These are phyloP conservation scores for Liopterus haemorrhoidalis DNA, from an alignment of 2,888 invertebrate species.

Conservation along the genomic window DNA sequence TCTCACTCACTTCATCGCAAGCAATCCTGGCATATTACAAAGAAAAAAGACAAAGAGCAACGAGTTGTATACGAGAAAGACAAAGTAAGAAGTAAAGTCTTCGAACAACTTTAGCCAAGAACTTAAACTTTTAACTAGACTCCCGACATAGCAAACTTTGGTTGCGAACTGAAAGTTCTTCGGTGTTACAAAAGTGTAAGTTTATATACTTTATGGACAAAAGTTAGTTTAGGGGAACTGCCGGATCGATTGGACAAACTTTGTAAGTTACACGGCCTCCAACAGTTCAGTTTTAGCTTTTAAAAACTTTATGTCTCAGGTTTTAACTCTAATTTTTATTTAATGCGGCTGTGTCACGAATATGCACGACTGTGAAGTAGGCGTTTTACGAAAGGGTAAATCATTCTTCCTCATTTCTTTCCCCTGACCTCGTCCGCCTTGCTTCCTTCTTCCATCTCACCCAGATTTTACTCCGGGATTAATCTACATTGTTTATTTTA, in stretches of 20 bases:
- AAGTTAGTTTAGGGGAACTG: constrained; percentile 43
- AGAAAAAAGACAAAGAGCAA: too few species aligned
- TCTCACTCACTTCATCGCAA: too few species aligned
- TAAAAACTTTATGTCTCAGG: constrained; percentile 25
- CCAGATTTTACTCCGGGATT: too few species aligned
- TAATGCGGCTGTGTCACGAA: constrained; percentile 23
- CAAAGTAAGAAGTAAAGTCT: too few species aligned
- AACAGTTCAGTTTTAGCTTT: constrained; percentile 27
- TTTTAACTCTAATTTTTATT: constrained; percentile 24
- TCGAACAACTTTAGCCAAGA: constrained; percentile 25
- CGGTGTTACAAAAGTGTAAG: constrained; percentile 49
- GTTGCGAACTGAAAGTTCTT: constrained; percentile 41
- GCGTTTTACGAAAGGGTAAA: too few species aligned
- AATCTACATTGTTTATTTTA: too few species aligned
- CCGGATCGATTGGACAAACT: constrained; percentile 33
- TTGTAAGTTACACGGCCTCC: constrained; percentile 32
- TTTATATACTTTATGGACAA: constrained; percentile 48
- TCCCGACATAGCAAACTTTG: constrained; percentile 41
- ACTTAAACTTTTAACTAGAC: constrained; percentile 44
- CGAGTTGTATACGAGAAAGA: too few species aligned
- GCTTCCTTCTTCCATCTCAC: too few species aligned
- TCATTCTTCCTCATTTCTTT: too few species aligned
- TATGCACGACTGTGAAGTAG: constrained; percentile 22
- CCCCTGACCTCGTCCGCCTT: too few species aligned
- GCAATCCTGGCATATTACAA: too few species aligned